phyloP scores from a whole-genome alignment of 2,113 vertebrate genomes.

The Xenopus tropicalis region UCB_Xtro_10.0 CM004446.2:21011501-21012000 shows the following conservation, averaged over 20 bases:
- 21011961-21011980: too few relatives aligned
- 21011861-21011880: too few relatives aligned
- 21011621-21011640: slow-evolving; percentile 33
- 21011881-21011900: too few relatives aligned
- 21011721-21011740: background rate
- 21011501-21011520: slow-evolving; percentile 23
- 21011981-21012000: too few relatives aligned
- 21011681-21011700: background rate
- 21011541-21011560: slow-evolving; percentile 20
- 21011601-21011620: slow-evolving; percentile 24
- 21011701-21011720: slow-evolving; percentile 18
- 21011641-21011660: slow-evolving; percentile 2
- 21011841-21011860: too few relatives aligned
- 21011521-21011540: slow-evolving; percentile 27
- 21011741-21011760: slow-evolving; percentile 1
- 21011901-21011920: too few relatives aligned
- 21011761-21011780: background rate
- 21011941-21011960: too few relatives aligned
- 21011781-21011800: too few relatives aligned
- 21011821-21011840: background rate
- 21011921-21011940: too few relatives aligned
- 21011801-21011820: background rate
- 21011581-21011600: slow-evolving; percentile 12
- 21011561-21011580: slow-evolving; percentile 31
- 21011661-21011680: background rate